Conservation (phyloP, 2,797 vertebrate species). For the Tolypeutes matacus region DNA sequence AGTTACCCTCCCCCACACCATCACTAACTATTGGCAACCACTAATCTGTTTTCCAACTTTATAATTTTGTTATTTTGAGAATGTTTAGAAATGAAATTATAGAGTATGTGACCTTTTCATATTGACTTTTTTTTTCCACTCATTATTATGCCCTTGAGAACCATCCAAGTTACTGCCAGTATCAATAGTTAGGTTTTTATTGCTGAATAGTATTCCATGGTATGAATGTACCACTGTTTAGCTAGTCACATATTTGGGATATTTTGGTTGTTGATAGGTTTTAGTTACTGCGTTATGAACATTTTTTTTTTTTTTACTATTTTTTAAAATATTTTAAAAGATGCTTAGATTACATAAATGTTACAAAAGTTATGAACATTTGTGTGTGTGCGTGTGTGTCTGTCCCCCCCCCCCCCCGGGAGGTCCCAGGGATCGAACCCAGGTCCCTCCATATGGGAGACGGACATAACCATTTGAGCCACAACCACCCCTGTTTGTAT, state of each 20-base stretch:
- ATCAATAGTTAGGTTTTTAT: conserved; percentile 51
- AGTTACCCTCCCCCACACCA: background rate
- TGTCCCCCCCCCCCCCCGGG: no score
- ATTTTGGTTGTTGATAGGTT: conserved; percentile 23
- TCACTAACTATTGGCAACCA: background rate
- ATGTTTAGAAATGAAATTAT: conserved; percentile 1
- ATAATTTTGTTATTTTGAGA: conserved; percentile 48
- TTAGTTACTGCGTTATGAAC: background rate
- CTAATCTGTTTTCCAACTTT: conserved; percentile 23
- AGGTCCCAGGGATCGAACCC: no score
- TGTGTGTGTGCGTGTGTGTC: no score
- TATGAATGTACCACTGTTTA: background rate
- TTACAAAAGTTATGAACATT: no score
- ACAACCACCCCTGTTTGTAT: no score
- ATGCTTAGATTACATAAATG: no score
- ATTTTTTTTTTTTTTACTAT: no score
- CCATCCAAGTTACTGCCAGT: background rate
- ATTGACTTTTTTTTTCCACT: background rate
- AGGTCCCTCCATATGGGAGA: no score
- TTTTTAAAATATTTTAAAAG: no score
- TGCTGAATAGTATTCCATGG: background rate
- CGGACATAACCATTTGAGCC: no score
- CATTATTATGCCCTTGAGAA: conserved; percentile 13
- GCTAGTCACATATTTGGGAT: background rate
- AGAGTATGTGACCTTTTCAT: conserved; percentile 21